phyloP scores from a whole-genome alignment of 2,113 vertebrate genomes.

The Thinocorus orbignyianus region DNA sequence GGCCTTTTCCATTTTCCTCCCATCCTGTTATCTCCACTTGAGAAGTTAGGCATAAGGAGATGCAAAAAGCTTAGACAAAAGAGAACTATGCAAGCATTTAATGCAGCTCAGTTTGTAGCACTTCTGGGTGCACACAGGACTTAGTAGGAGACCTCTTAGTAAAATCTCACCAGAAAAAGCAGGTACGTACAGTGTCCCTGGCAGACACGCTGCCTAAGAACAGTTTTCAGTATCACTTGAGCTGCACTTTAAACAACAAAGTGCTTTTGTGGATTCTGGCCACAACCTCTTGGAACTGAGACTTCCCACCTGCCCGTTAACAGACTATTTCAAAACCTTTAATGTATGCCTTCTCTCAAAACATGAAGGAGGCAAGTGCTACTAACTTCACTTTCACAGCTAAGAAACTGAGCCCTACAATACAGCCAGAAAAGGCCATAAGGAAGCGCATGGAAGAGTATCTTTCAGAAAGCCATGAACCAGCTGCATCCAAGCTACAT shows the following conservation, averaged over 20 bases:
- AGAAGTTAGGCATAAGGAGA: background rate
- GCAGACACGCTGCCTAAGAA: background rate
- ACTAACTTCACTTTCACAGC: background rate
- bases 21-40: background rate
- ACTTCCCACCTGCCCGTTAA: background rate
- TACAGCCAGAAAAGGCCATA: background rate
- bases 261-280: background rate
- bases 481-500: background rate
- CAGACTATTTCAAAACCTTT: background rate
- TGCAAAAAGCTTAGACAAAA: background rate
- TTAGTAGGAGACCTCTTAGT: background rate
- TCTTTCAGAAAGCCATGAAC: background rate
- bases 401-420: background rate
- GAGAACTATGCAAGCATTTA: background rate
- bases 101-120: background rate
- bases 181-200: background rate
- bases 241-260: background rate
- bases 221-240: background rate
- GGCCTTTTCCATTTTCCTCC: background rate
- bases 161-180: background rate
- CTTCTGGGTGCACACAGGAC: background rate
- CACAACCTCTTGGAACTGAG: background rate
- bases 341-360: background rate
- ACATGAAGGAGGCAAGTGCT: background rate
- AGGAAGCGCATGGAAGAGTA: background rate